Base-by-base conservation (phyloP, 1,140 invertebrate species). In the Meloidogyne chitwoodi region DNA sequence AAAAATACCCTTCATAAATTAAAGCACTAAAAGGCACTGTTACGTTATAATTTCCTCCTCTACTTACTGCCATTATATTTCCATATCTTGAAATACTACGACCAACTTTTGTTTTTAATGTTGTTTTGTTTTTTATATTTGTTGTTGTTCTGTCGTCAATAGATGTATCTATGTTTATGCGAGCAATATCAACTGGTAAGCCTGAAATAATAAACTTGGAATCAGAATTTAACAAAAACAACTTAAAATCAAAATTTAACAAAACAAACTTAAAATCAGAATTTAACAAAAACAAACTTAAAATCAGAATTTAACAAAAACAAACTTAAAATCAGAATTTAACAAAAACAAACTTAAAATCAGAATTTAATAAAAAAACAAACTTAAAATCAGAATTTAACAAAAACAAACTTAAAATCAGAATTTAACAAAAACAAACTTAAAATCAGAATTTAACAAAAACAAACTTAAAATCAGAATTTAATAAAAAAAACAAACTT, bases 21-120 rank as follows among this genome's bases (percentile, higher is more conserved):
- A 31, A 12, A 4, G 81, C 81, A 56, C 62, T 56, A 70, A 74
- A 83, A 6, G 79, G 82, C n/a, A 83, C 76, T 14, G 81, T 74
- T 24, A 83, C 80, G 68, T 83, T 83, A 65, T 73, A 83, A 68
- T 83, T 83, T 63, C 81, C 81, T 31, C 81, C 81, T 16, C 81
- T 65, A 66, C 79, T 84, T 79, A 84, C 82, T n/a, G 81, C 81
- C n/a, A 83, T 77, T 64, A 83, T 81, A 69, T 31, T 62, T 10
- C 81, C 81, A 19, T 56, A 26, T 64, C 10, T 63, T 63, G 8
- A 24, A 81, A 22, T 16, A 71, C 65, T 69, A 16, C 38, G 44
- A 14, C 31, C 68, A 14, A 27, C 27, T 26, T 56, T 69, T 14
- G 24, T 69, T 26, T n/a, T n/a, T n/a, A n/a, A n/a, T n/a, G 24